Conservation (phyloP, 2,113 vertebrate genomes). For the human region GRCh38 chr15:98155501-98156000, state of each 20-base stretch:
- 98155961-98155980: neutral
- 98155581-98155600: neutral
- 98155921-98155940: neutral
- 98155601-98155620: neutral
- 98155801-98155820: neutral
- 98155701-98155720: neutral
- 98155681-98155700: neutral
- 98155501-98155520: neutral
- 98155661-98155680: neutral
- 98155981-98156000: neutral
- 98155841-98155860: neutral
- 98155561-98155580: neutral
- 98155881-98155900: neutral
- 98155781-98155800: neutral
- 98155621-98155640: neutral
- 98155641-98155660: neutral
- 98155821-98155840: neutral
- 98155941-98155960: neutral
- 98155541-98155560: neutral
- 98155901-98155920: neutral
- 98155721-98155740: neutral
- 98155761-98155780: neutral
- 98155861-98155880: neutral
- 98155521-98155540: neutral
- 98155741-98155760: neutral